Evolutionary conservation across 1,140 invertebrate species (phyloP).

Genomic region (Bombus breviceps): DNA sequence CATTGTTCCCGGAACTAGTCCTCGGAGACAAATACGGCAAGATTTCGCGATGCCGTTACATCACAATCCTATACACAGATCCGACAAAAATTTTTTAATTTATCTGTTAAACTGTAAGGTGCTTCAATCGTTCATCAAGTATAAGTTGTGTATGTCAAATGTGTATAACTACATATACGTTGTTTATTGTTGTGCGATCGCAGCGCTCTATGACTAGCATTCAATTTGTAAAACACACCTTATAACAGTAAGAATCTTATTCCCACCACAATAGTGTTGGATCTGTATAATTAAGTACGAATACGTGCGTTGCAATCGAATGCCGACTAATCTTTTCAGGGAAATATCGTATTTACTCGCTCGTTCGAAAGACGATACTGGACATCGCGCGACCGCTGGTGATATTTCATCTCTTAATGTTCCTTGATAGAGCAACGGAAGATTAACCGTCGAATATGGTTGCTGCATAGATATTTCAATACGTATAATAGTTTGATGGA

Average conservation of each 20-base stretch:
- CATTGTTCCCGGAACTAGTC: constrained; percentile 54
- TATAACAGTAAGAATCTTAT: too few relatives aligned
- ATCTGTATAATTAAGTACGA: too few relatives aligned
- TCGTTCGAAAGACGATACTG: constrained; percentile 17
- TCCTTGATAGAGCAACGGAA: neutral
- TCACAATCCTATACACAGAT: too few relatives aligned
- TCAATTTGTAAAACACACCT: too few relatives aligned
- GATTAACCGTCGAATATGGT: neutral
- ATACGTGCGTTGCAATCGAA: neutral
- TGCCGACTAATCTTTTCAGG: neutral
- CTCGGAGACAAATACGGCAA: constrained; percentile 29
- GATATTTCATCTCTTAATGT: constrained; percentile 1
- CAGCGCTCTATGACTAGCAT: too few relatives aligned
- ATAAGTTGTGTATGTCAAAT: too few relatives aligned
- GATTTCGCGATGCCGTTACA: neutral
- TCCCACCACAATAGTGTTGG: too few relatives aligned
- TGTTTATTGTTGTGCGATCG: too few relatives aligned
- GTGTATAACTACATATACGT: too few relatives aligned
- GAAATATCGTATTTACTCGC: constrained; percentile 8
- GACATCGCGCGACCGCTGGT: neutral
- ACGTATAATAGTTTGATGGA: neutral
- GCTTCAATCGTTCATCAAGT: too few relatives aligned
- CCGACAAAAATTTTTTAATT: too few relatives aligned
- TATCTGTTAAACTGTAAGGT: too few relatives aligned
- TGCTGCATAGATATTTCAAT: neutral